Evolutionary conservation across 2,797 vertebrate genomes (phyloP).

Genomic region (Steatocranus sp.): DNA sequence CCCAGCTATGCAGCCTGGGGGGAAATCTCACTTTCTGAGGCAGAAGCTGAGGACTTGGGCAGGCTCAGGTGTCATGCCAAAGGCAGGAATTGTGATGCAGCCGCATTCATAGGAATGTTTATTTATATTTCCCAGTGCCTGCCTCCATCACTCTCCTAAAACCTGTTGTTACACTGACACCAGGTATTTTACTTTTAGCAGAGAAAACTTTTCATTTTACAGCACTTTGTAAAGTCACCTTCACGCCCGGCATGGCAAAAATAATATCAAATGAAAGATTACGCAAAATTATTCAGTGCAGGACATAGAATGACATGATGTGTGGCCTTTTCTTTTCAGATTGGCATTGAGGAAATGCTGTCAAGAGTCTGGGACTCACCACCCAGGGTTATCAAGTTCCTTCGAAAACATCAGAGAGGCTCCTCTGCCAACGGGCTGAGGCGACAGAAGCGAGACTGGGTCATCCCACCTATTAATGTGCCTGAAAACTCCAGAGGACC

Average conservation of each 20-base stretch:
- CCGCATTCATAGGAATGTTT: neutral
- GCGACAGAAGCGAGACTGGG: slow-evolving; percentile 97
- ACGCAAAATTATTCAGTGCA: neutral
- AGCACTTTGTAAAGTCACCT: slow-evolving; percentile 31
- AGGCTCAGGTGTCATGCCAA: slow-evolving; percentile 23
- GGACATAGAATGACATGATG: slow-evolving; percentile 2
- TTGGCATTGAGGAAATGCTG: slow-evolving; percentile 74
- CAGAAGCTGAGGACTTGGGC: neutral
- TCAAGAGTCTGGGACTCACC: slow-evolving; percentile 71
- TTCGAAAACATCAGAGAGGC: slow-evolving; percentile 80
- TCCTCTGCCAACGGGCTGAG: slow-evolving; percentile 78
- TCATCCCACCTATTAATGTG: slow-evolving; percentile 98
- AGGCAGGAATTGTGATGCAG: slow-evolving; percentile 18
- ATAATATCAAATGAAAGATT: slow-evolving; percentile 4
- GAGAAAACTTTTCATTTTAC: slow-evolving; percentile 20
- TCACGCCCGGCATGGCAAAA: slow-evolving; percentile 1
- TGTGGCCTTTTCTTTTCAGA: slow-evolving; percentile 53
- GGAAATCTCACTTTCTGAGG: slow-evolving; percentile 5
- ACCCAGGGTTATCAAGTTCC: slow-evolving; percentile 80
- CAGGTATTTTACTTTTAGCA: slow-evolving; percentile 33
- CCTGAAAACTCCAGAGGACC: slow-evolving; percentile 96
- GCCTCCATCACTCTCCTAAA: slow-evolving; percentile 15
- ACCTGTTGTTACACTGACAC: slow-evolving; percentile 22
- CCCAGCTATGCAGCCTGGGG: neutral
- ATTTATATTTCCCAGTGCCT: slow-evolving; percentile 2